Base-by-base conservation (phyloP, 2,797 vertebrate species). In the Myripristis jacobus region DNA sequence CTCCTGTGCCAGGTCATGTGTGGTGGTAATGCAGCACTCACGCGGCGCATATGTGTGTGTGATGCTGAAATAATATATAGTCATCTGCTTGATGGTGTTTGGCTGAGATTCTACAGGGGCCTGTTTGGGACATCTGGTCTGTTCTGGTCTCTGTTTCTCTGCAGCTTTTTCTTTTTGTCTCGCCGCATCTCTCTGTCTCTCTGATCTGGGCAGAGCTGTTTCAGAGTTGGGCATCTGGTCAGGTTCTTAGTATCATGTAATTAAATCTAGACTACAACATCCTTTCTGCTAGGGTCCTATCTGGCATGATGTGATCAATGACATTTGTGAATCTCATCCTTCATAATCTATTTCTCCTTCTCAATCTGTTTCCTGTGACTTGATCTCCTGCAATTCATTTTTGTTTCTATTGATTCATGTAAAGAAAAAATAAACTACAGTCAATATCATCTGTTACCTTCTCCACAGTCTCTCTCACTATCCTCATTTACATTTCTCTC, bases 81-180 rank as follows among this genome's bases (percentile, higher is more conserved):
- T 87, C 80, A 82, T 76, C 55, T 54, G 79, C 55, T 66, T 78
- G 60, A 80, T 50, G 47, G 57, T 57, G 66, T 78, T 84, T 82
- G 72, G 70, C 62, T 44, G 57, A 51, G 15, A 62, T 73, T 52
- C 72, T 80, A 59, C 79, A 73, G 73, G 55, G 58, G 57, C 57
- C 77, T 79, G 71, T 81, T 62, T 53, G 68, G 21, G 81, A 86
- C 90, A 87, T 88, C 85, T 84, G 86, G 81, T 68, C 69, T 73
- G 24, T 76, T 43, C 71, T 77, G 47, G 75, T 78, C 46, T 55
- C 51, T 31, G 54, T 72, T 63, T 18, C 74, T 74, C 54, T 61
- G 60, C 59, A 73, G 84, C 65, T 77, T 46, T 43, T 58, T 66
- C 51, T 66, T 54, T 62, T 69, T 77, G 44, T 47, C 16, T 47